A percentile compares a stretch with the other conserved stretches of the same genome.
Evolutionary conservation across 2,797 vertebrate genomes (phyloP).

Genomic region (Rhadinocentrus ornatus): DNA sequence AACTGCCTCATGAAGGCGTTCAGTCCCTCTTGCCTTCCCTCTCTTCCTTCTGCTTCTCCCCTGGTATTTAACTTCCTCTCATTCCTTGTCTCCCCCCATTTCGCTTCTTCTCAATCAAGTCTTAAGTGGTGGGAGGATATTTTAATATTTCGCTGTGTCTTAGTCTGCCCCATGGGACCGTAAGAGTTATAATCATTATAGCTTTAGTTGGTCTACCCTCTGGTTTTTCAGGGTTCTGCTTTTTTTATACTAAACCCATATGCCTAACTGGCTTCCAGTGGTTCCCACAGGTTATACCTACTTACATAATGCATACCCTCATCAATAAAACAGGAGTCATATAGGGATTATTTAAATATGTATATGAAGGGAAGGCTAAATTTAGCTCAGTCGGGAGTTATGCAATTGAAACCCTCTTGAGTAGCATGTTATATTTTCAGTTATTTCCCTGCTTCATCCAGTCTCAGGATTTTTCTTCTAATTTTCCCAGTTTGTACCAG

Average conservation of each 20-base stretch:
- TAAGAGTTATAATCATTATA: conserved; percentile 62
- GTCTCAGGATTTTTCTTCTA: conserved; percentile 41
- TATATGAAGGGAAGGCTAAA: conserved; percentile 72
- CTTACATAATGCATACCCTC: conserved; percentile 62
- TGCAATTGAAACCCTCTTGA: conserved; percentile 65
- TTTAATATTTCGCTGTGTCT: conserved; percentile 51
- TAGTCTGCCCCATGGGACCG: conserved; percentile 71
- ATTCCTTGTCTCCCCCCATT: conserved; percentile 19
- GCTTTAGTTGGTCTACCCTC: too few species aligned
- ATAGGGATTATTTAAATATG: conserved; percentile 79
- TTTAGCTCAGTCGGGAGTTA: conserved; percentile 73
- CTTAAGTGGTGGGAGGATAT: conserved; percentile 52
- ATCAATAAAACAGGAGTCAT: conserved; percentile 78
- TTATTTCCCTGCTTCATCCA: conserved; percentile 31
- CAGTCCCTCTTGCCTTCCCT: conserved; percentile 6
- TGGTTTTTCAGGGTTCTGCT: conserved; percentile 8
- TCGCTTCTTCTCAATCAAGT: conserved; percentile 45
- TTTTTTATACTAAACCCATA: conserved; percentile 30
- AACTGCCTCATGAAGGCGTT: conserved; percentile 7
- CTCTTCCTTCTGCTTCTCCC: background rate
- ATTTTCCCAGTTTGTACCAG: conserved; percentile 61
- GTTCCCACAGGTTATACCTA: conserved; percentile 43
- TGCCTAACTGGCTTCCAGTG: conserved; percentile 27
- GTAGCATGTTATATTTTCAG: conserved; percentile 51
- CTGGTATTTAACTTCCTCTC: conserved; percentile 33